A percentile compares a stretch with the other conserved stretches of the same genome.
Conservation (phyloP, 2,888 invertebrate species). For the Sepioteuthis lessoniana region DNA sequence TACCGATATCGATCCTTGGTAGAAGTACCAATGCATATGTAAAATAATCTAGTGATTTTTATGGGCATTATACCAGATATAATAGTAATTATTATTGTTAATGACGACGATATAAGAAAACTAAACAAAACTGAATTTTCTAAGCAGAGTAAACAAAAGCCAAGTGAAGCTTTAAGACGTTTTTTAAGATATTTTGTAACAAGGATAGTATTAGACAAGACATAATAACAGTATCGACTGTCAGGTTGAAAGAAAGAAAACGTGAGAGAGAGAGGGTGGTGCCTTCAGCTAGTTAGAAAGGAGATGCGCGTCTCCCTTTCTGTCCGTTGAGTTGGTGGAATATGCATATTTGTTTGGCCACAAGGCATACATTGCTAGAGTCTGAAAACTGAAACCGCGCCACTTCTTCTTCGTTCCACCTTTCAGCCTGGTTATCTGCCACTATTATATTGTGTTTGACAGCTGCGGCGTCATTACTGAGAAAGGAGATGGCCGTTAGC, state of each 20-base stretch:
- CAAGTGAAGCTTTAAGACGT: background rate
- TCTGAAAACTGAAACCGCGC: conserved; percentile 11
- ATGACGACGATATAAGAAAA: background rate
- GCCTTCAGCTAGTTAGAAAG: background rate
- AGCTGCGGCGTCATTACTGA: background rate
- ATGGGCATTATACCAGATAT: too few species aligned
- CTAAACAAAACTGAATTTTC: background rate
- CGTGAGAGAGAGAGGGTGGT: background rate
- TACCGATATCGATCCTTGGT: too few species aligned
- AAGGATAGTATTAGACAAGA: background rate
- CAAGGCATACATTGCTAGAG: background rate
- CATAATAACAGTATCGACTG: background rate
- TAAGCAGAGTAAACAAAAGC: background rate
- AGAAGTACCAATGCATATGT: too few species aligned
- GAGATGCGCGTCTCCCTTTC: background rate
- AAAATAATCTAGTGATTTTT: too few species aligned
- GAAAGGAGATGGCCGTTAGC: background rate
- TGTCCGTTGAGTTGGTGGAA: background rate
- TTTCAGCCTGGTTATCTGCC: conserved; percentile 7
- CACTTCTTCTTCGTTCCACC: background rate
- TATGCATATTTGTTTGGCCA: background rate
- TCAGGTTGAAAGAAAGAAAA: background rate
- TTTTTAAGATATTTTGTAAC: background rate
- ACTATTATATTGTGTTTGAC: background rate
- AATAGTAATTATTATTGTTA: background rate